Evolutionary conservation across 2,888 invertebrate species (phyloP), one percentile per base, ranked within the genome.

Genomic region (Eledone cirrhosa): DNA sequence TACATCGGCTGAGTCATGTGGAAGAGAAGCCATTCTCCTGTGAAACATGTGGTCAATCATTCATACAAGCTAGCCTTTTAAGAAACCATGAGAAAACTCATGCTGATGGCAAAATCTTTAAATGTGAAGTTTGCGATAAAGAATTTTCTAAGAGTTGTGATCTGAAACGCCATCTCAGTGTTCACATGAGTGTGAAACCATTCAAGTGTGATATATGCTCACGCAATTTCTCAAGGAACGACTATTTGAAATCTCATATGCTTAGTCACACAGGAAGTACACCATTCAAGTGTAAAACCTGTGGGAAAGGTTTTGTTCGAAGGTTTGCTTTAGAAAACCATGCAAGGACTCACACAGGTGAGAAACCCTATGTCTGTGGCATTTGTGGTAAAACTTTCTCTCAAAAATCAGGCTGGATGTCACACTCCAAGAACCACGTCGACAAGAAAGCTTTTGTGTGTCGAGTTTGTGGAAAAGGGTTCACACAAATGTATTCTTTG

Each of bases 311-410:
- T 19, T 72, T 72, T 72, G 13, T n/a, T n/a, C 33, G 41, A 13
- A 14, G 33, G n/a, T 72, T 41, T 22, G 33, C 31, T 33, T 33
- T 72, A 16, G 41, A 31, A 19, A 33, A 33, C 31, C 72, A 72
- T 72, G n/a, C 41, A 24, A 31, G 72, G 41, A 72, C 33, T 22
- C 72, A 72, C 72, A 72, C 72, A n/a, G 72, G 72, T n/a, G 72
- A 72, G 8, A 72, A 72, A 5, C 72, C 72, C n/a, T 72, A 72
- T 33, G 11, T 41, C 41, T 72, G 72, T 72, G 11, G 41, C 22
- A 13, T 72, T 22, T 72, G 72, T 33, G 72, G n/a, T 3, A 41
- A 31, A n/a, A 33, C n/a, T 13, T 72, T 72, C 41, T 33, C 72
- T n/a, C 31, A 31, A 19, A 29, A 33, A n/a, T 72, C 72, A 33